These are phyloP conservation scores for Lissocephala sabroskyi DNA, from an alignment of 2,888 invertebrate genomes.

Conservation along the genomic window DNA sequence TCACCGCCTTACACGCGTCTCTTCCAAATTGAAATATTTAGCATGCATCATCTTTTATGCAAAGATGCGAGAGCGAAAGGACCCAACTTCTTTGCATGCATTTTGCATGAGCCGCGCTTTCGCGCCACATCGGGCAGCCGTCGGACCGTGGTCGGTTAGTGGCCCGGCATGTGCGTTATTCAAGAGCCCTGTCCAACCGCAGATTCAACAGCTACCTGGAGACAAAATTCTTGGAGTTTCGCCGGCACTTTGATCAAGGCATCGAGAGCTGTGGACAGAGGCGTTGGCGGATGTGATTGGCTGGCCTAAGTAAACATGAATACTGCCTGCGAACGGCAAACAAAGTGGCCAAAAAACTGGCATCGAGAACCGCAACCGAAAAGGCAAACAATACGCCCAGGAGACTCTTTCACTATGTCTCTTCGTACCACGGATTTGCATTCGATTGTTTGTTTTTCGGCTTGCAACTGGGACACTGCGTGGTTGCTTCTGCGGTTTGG, in stretches of 20 bases:
- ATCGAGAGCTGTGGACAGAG: not conserved
- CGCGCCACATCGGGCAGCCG: constrained; percentile 11
- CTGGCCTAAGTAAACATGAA: constrained; percentile 36
- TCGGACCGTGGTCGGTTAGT: constrained; percentile 7
- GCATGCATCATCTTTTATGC: too few species aligned
- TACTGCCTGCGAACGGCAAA: constrained; percentile 43
- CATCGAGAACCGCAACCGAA: constrained; percentile 3
- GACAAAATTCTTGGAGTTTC: constrained; percentile 32
- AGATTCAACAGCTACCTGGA: too few species aligned
- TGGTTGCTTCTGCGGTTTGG: constrained; percentile 14
- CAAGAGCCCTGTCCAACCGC: too few species aligned
- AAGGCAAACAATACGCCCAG: constrained; percentile 11
- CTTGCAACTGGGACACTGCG: constrained; percentile 13
- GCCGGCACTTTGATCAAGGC: constrained; percentile 21
- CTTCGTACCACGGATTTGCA: not conserved
- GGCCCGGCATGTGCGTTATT: too few species aligned
- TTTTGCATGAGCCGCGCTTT: constrained; percentile 26
- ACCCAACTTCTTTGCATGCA: constrained; percentile 12
- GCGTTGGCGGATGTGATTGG: not conserved
- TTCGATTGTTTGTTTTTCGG: constrained; percentile 45
- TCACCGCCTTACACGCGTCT: too few species aligned
- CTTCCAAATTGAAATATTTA: too few species aligned
- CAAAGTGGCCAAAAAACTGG: constrained; percentile 10
- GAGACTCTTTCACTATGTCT: constrained; percentile 1
- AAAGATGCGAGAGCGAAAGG: constrained; percentile 2